phyloP scores from a whole-genome alignment of 2,113 vertebrate genomes.

The Nansenia antarctica region DNA sequence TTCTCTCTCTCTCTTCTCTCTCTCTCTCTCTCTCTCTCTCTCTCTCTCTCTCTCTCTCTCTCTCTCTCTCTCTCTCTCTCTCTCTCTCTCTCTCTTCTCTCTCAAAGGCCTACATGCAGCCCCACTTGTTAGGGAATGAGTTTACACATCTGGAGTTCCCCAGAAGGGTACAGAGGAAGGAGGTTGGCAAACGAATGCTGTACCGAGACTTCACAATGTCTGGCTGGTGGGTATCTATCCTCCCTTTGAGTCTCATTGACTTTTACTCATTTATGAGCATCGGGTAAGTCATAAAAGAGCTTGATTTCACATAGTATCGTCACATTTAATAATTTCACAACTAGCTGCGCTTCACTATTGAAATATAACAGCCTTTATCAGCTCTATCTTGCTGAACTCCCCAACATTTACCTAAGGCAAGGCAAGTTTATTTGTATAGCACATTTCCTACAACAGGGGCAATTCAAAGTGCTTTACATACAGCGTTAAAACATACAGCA shows the following conservation, averaged over 20 bases:
- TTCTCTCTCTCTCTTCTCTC: not conserved
- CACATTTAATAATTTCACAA: not conserved
- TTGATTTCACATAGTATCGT: not conserved
- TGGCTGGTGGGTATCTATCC: conserved; percentile 84
- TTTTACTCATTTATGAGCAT: too few relatives aligned
- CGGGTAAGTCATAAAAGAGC: too few relatives aligned
- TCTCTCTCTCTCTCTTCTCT: conserved; percentile 22
- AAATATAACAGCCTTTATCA: not conserved
- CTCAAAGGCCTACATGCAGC: conserved; percentile 93
- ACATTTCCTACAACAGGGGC: too few relatives aligned
- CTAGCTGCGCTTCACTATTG: not conserved
- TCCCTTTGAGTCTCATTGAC: not conserved
- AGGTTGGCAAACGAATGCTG: conserved; percentile 96
- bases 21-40: too few relatives aligned
- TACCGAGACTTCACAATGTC: conserved; percentile 98
- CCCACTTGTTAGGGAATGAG: conserved; percentile 94
- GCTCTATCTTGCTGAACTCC: not conserved
- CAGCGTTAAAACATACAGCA: too few relatives aligned
- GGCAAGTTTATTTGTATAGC: too few relatives aligned
- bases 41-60: too few relatives aligned
- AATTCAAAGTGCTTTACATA: too few relatives aligned
- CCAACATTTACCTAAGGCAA: too few relatives aligned
- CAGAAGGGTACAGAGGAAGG: conserved; percentile 93
- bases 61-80: too few relatives aligned
- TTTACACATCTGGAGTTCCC: conserved; percentile 99